These are phyloP conservation scores for Exocentrus adspersus DNA, from an alignment of 2,888 invertebrate species.

Conservation along the genomic window DNA sequence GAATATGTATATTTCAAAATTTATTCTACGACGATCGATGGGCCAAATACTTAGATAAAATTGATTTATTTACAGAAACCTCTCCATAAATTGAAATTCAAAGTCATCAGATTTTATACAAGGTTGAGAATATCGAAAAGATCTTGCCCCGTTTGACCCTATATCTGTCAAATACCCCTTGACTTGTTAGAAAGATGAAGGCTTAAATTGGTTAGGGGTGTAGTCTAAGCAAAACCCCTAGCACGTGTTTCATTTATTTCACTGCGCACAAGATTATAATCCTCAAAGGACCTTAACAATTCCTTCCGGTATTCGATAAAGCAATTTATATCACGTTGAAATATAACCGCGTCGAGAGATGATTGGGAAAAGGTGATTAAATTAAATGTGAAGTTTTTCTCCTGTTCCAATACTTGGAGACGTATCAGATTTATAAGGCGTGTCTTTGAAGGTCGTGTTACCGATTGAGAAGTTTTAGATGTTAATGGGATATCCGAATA, in stretches of 20 bases:
- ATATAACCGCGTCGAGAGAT: conserved; percentile 8
- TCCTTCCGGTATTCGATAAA: conserved; percentile 22
- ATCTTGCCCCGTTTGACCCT: background rate
- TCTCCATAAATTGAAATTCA: background rate
- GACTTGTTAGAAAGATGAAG: conserved; percentile 19
- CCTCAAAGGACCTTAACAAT: conserved; percentile 5
- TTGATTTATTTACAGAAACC: too few species aligned
- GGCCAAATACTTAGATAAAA: too few species aligned
- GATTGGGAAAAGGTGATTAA: conserved; percentile 8
- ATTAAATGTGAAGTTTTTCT: background rate
- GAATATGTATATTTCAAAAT: too few species aligned
- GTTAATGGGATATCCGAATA: too few species aligned
- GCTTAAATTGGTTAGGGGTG: conserved; percentile 21
- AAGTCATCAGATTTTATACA: background rate
- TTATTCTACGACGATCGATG: too few species aligned
- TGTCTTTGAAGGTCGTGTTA: too few species aligned
- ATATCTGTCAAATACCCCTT: conserved; percentile 8
- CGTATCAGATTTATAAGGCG: background rate
- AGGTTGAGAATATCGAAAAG: background rate
- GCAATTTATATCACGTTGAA: conserved; percentile 22
- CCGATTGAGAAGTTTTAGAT: too few species aligned
- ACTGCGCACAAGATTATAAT: conserved; percentile 14
- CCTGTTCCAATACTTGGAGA: background rate
- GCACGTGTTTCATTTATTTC: conserved; percentile 24
- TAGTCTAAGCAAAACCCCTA: conserved; percentile 9